phyloP scores from a whole-genome alignment of 2,113 vertebrate genomes.

The Nibea albiflora region DNA sequence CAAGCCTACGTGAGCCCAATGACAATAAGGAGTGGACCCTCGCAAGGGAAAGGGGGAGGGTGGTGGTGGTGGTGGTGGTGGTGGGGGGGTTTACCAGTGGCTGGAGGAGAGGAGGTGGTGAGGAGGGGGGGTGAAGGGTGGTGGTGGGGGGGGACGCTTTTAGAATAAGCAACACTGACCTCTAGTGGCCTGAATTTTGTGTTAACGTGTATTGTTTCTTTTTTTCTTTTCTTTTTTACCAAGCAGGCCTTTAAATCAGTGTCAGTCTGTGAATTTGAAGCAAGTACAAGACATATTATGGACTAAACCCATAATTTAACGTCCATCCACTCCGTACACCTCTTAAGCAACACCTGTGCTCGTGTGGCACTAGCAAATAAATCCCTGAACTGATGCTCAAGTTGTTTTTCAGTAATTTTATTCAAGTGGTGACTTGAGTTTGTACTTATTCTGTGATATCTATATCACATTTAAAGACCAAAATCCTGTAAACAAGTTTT shows the following conservation, averaged over 20 bases:
- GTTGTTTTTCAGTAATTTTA: neutral
- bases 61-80: too few species aligned
- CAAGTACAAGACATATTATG: neutral
- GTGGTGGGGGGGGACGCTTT: neutral
- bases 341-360: neutral
- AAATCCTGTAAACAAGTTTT: neutral
- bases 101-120: constrained; percentile 33
- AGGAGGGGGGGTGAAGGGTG: constrained; percentile 11
- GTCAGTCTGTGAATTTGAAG: neutral
- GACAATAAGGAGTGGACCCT: constrained; percentile 82
- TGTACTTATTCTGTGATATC: neutral
- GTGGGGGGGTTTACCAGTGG: constrained; percentile 31
- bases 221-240: too few species aligned
- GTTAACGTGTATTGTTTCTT: neutral
- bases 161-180: constrained; percentile 80
- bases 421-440: neutral
- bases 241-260: neutral
- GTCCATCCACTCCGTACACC: neutral
- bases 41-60: constrained; percentile 44
- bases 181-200: constrained; percentile 70
- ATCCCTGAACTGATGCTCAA: neutral
- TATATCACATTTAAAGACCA: too few species aligned
- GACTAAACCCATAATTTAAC: neutral
- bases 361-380: neutral
- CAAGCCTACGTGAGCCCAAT: constrained; percentile 85